Evolutionary conservation across 2,113 vertebrate genomes (phyloP).

Genomic region (Amphiprion ocellaris): DNA sequence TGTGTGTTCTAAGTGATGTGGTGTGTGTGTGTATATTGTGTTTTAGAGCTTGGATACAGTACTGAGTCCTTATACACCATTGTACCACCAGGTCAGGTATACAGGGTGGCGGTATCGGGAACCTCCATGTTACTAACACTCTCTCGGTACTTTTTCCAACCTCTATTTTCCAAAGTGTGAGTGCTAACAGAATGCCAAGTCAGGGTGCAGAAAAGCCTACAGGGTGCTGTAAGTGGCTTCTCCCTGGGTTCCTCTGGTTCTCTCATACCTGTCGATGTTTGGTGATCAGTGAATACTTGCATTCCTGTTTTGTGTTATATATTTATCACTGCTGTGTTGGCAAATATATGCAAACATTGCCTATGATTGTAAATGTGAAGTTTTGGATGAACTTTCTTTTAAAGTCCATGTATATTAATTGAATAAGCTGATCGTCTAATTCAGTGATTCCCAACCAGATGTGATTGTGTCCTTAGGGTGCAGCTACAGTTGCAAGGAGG

Average conservation of each 20-base stretch:
- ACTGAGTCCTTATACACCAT: constrained; percentile 73
- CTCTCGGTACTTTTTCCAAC: constrained; percentile 2
- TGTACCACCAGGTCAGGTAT: constrained; percentile 77
- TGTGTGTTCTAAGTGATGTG: constrained; percentile 42
- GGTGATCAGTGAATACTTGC: constrained; percentile 23
- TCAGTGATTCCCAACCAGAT: constrained; percentile 44
- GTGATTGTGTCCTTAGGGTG: background rate
- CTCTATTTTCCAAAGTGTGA: constrained; percentile 25
- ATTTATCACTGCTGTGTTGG: background rate
- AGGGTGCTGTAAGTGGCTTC: constrained; percentile 23
- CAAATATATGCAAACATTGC: background rate
- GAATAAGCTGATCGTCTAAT: background rate
- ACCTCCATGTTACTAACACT: constrained; percentile 67
- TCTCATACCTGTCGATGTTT: constrained; percentile 59
- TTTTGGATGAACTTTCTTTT: background rate
- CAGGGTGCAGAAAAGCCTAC: background rate
- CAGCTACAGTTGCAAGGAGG: background rate
- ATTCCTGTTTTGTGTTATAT: background rate
- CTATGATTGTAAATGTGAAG: constrained; percentile 5
- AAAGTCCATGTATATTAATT: background rate
- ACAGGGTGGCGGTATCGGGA: constrained; percentile 43
- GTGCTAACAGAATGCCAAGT: constrained; percentile 38
- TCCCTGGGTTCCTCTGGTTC: constrained; percentile 30
- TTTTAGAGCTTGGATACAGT: constrained; percentile 78
- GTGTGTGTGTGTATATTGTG: constrained; percentile 55